Conservation (phyloP, 2,113 vertebrate genomes). For the Gymnarchus niloticus region DNA sequence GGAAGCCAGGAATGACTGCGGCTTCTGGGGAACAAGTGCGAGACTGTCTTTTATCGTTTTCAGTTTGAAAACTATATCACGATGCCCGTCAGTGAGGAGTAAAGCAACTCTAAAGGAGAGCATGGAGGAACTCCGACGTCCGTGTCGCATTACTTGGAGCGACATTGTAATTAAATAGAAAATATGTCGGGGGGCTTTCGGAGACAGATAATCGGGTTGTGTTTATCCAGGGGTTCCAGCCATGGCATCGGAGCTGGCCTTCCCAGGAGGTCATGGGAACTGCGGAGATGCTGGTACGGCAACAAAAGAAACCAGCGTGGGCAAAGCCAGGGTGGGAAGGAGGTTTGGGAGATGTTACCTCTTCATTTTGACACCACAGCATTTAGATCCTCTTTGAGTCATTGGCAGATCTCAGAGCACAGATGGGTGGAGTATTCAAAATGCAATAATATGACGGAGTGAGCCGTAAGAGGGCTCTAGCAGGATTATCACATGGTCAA, state of each 20-base stretch:
- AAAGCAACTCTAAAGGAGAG: background rate
- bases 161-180: background rate
- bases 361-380: conserved; percentile 31
- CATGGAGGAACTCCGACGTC: background rate
- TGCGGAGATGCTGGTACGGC: conserved; percentile 42
- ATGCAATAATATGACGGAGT: background rate
- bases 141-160: background rate
- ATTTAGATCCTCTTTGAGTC: background rate
- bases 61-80: conserved; percentile 3
- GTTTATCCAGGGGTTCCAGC: conserved; percentile 36
- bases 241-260: conserved; percentile 44
- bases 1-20: background rate
- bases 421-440: background rate
- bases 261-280: conserved; percentile 41
- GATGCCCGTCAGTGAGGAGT: no score
- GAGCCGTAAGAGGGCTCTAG: background rate
- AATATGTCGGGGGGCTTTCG: conserved; percentile 6
- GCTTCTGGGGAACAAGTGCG: background rate
- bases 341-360: conserved; percentile 42
- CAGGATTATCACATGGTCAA: background rate
- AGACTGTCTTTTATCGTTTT: background rate
- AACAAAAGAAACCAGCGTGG: conserved; percentile 37
- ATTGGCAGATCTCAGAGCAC: background rate
- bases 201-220: conserved; percentile 31
- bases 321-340: conserved; percentile 36